Evolutionary conservation across 2,113 vertebrate species (phyloP).

Genomic region (Centropristis striata): DNA sequence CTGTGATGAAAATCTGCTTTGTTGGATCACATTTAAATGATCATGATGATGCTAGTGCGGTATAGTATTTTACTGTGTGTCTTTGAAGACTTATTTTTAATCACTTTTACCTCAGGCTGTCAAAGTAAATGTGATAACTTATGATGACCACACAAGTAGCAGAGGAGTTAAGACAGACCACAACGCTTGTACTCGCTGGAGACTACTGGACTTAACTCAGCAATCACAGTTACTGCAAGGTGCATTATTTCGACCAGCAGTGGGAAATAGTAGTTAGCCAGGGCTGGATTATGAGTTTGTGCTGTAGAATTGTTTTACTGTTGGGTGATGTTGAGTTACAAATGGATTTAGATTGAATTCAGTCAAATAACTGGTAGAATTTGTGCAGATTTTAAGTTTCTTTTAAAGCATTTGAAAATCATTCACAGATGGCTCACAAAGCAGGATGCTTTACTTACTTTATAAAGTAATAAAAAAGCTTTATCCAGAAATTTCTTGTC

Average conservation of each 20-base stretch:
- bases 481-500: not conserved
- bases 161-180: no score
- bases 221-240: no score
- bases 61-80: not conserved
- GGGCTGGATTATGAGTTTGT: not conserved
- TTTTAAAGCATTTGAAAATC: not conserved
- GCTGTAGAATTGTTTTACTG: not conserved
- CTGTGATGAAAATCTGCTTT: no score
- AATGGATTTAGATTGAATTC: not conserved
- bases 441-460: not conserved
- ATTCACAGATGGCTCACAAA: not conserved
- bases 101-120: not conserved
- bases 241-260: no score
- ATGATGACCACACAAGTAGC: no score
- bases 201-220: no score
- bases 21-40: conserved; percentile 26
- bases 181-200: no score
- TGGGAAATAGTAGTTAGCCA: no score
- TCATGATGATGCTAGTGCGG: not conserved
- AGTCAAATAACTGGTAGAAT: not conserved
- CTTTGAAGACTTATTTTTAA: not conserved
- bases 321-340: not conserved
- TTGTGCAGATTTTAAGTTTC: not conserved
- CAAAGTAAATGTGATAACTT: no score
- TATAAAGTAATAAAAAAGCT: not conserved